Percentiles rank a stretch among this genome's conserved stretches.
Conservation (phyloP, 2,797 vertebrate species). For the Taenioides sp. region DNA sequence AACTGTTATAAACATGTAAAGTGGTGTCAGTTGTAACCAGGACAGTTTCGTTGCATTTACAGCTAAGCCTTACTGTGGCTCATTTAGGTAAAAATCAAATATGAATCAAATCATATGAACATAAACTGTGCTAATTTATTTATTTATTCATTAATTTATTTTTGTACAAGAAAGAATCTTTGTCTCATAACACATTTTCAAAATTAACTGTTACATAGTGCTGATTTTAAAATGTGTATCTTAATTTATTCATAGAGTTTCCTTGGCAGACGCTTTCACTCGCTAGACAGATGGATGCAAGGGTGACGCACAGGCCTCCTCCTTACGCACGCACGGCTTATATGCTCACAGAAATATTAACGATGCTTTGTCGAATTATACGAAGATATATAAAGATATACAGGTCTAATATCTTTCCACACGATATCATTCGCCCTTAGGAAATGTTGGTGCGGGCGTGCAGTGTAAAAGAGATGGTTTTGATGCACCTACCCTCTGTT, state of each 20-base stretch:
- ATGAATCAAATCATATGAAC: too few species aligned
- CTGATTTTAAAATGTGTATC: too few species aligned
- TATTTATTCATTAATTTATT: too few species aligned
- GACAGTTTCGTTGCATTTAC: background rate
- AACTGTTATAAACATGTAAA: background rate
- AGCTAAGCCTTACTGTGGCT: too few species aligned
- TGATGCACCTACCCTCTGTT: constrained; percentile 87
- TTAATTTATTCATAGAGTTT: background rate
- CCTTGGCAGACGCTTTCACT: background rate
- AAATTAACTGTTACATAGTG: too few species aligned
- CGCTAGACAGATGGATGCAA: background rate
- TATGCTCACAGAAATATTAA: fast-evolving
- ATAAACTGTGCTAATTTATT: too few species aligned
- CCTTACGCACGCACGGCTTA: background rate
- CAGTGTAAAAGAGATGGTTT: background rate
- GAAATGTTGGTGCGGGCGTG: background rate
- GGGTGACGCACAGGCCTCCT: constrained; percentile 44
- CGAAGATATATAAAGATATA: background rate
- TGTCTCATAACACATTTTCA: too few species aligned
- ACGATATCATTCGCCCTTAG: background rate
- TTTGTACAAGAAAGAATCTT: too few species aligned
- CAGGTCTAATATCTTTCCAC: background rate
- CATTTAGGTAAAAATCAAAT: too few species aligned
- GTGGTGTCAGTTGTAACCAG: background rate
- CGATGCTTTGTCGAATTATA: fast-evolving